Percentiles rank a stretch among this genome's conserved stretches.
These are phyloP conservation scores for Lipophrys pholis DNA, from an alignment of 2,113 vertebrate genomes.

Conservation along the genomic window DNA sequence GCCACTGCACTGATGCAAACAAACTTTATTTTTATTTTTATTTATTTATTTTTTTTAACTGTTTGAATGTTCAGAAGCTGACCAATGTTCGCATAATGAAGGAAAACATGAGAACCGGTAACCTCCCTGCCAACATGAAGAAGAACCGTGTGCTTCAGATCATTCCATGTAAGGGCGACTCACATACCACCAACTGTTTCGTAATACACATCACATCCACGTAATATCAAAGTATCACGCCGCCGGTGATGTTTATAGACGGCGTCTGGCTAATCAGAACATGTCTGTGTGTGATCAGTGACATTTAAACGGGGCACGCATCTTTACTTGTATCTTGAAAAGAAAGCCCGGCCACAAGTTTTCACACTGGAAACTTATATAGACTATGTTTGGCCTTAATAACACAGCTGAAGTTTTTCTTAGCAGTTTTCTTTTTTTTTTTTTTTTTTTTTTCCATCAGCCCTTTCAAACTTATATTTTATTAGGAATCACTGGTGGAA, in stretches of 20 bases:
- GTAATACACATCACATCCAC: conserved; percentile 77
- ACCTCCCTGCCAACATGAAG: conserved; percentile 97
- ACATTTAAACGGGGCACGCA: conserved; percentile 46
- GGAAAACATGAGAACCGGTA: conserved; percentile 98
- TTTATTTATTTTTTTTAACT: too few relatives aligned
- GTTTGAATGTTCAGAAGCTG: conserved; percentile 85
- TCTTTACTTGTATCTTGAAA: conserved; percentile 30
- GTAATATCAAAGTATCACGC: conserved; percentile 65
- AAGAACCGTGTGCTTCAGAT: conserved; percentile 99
- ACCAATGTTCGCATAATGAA: conserved; percentile 98
- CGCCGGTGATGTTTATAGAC: conserved; percentile 50
- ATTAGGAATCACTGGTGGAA: conserved; percentile 64
- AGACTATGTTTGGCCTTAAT: conserved; percentile 39
- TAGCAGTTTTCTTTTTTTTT: conserved; percentile 15
- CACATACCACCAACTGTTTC: conserved; percentile 38
- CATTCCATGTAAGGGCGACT: conserved; percentile 92
- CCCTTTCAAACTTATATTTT: conserved; percentile 60
- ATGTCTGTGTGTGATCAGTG: conserved; percentile 60
- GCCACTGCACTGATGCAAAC: not conserved
- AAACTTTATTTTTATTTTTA: conserved; percentile 26
- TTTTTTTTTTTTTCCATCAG: conserved; percentile 7
- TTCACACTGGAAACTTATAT: conserved; percentile 35
- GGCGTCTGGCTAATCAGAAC: conserved; percentile 51
- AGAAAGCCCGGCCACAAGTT: conserved; percentile 34
- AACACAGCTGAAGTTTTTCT: conserved; percentile 54